phyloP scores from a whole-genome alignment of 2,888 invertebrate genomes.

The Cinara cedri region DNA sequence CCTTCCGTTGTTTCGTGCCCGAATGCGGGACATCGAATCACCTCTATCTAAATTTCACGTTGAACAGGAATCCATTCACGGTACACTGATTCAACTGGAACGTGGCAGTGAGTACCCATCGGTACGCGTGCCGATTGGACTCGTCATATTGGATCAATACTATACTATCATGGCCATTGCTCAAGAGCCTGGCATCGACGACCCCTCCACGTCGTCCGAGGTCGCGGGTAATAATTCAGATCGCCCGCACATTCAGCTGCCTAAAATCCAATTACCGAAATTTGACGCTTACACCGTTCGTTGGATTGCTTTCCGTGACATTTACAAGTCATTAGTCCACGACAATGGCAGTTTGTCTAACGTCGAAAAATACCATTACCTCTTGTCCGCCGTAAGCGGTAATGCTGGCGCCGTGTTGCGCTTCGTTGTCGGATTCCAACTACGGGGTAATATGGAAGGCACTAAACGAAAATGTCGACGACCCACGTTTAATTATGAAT shows the following conservation, averaged over 20 bases:
- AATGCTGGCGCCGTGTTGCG: not conserved
- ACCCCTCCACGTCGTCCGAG: not conserved
- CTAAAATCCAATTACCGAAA: not conserved
- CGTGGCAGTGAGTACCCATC: not conserved
- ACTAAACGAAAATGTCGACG: not conserved
- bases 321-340: not conserved
- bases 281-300: not conserved
- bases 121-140: too few relatives aligned
- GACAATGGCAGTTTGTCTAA: not conserved
- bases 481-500: too few relatives aligned
- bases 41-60: not conserved
- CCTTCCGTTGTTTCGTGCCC: not conserved
- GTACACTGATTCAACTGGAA: not conserved
- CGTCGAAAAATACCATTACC: not conserved
- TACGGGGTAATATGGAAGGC: slow-evolving; percentile 3
- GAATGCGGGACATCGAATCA: not conserved
- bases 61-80: not conserved
- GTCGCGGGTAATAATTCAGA: not conserved
- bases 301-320: not conserved
- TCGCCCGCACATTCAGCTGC: not conserved
- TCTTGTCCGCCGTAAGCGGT: not conserved
- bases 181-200: not conserved
- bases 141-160: not conserved
- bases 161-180: not conserved
- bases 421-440: not conserved